Evolutionary conservation across 2,888 invertebrate genomes (phyloP).

Genomic region (Augiades crinisus): DNA sequence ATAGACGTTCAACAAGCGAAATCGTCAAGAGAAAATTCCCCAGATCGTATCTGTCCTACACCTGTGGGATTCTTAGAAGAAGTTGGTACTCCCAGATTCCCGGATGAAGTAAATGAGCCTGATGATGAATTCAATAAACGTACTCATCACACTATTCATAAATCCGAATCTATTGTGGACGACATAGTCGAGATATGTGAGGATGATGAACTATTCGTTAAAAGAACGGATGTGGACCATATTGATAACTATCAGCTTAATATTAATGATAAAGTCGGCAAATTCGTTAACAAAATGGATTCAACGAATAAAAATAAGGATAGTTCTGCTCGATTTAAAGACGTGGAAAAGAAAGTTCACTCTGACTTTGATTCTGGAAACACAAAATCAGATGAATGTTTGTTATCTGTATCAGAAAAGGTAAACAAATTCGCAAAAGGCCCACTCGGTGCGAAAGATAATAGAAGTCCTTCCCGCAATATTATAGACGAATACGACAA

Average conservation of each 20-base stretch:
- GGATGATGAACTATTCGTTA: constrained; percentile 71
- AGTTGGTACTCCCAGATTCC: constrained; percentile 84
- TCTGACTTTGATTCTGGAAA: constrained; percentile 77
- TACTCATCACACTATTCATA: constrained; percentile 70
- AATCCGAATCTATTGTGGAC: constrained; percentile 83
- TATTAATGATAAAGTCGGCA: constrained; percentile 81
- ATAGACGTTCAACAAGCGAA: constrained; percentile 87
- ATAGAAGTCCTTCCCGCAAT: constrained; percentile 60
- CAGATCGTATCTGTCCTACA: constrained; percentile 85
- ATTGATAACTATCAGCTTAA: constrained; percentile 77
- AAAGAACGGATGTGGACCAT: constrained; percentile 57
- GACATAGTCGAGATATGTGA: constrained; percentile 78
- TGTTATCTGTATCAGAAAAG: constrained; percentile 85
- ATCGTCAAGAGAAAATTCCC: constrained; percentile 88
- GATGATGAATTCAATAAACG: constrained; percentile 82
- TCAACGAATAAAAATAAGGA: constrained; percentile 53
- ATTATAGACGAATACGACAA: constrained; percentile 76
- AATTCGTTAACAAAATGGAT: constrained; percentile 68
- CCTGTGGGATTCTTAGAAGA: constrained; percentile 82
- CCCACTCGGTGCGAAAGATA: constrained; percentile 57
- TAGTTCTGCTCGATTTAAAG: constrained; percentile 48
- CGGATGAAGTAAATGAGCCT: constrained; percentile 88
- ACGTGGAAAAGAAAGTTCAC: constrained; percentile 61
- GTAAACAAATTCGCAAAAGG: constrained; percentile 84
- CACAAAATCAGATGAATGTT: constrained; percentile 81